Evolutionary conservation across 2,888 invertebrate genomes (phyloP).

Genomic region (Cephalotes varians): DNA sequence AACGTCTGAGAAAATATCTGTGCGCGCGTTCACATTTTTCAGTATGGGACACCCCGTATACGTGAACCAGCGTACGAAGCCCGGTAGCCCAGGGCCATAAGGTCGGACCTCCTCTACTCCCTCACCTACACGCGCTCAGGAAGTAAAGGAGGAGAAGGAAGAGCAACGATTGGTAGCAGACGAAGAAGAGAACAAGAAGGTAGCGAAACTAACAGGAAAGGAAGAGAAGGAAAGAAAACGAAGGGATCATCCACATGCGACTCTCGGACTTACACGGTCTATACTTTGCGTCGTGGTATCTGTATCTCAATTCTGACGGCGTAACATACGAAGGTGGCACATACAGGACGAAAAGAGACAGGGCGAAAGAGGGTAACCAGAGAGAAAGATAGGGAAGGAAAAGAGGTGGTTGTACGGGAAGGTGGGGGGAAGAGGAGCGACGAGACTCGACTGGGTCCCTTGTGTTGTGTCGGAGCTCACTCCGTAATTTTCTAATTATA

Average conservation of each 20-base stretch:
- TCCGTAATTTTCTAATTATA: constrained; percentile 85
- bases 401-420: constrained; percentile 56
- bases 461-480: constrained; percentile 80
- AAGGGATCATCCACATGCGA: constrained; percentile 74
- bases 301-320: constrained; percentile 83
- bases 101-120: constrained; percentile 83
- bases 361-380: constrained; percentile 50
- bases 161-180: constrained; percentile 36
- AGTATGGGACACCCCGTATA: constrained; percentile 77
- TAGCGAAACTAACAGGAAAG: constrained; percentile 26
- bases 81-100: constrained; percentile 85
- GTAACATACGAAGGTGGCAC: constrained; percentile 67
- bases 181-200: constrained; percentile 45
- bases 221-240: constrained; percentile 46
- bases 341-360: constrained; percentile 56
- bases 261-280: constrained; percentile 78
- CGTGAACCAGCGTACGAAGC: constrained; percentile 80
- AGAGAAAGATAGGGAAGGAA: constrained; percentile 63
- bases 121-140: constrained; percentile 78
- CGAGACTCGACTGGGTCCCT: constrained; percentile 70
- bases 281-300: constrained; percentile 82
- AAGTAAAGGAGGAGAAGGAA: constrained; percentile 36
- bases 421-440: constrained; percentile 44
- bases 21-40: constrained; percentile 55
- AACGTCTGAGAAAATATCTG: constrained; percentile 14